These are phyloP conservation scores for Brachycybe producta DNA, from an alignment of 2,888 invertebrate species.

Conservation along the genomic window DNA sequence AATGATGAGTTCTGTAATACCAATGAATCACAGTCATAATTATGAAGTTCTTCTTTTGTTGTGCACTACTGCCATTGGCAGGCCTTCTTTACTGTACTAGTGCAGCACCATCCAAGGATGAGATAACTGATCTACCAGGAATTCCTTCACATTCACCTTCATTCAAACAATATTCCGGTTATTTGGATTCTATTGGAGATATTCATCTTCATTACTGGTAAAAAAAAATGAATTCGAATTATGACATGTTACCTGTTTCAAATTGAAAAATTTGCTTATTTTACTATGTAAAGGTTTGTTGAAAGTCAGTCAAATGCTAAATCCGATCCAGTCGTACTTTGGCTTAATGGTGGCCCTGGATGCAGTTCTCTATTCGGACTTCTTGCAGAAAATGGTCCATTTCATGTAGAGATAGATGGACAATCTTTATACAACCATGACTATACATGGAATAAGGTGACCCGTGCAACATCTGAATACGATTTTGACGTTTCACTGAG, in stretches of 20 bases:
- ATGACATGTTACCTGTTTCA: no score
- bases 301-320: conserved; percentile 30
- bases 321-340: conserved; percentile 33
- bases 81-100: no score
- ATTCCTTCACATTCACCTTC: conserved; percentile 27
- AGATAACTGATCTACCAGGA: conserved; percentile 32
- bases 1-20: no score
- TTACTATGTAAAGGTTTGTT: no score
- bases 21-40: no score
- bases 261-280: no score
- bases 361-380: conserved; percentile 26
- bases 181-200: conserved; percentile 30
- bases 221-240: no score
- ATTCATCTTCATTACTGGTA: conserved; percentile 27
- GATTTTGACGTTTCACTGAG: background rate
- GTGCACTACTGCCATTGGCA: no score
- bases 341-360: conserved; percentile 33
- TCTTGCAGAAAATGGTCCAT: conserved; percentile 31
- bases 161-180: conserved; percentile 36
- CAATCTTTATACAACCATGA: conserved; percentile 22
- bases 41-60: no score
- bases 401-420: conserved; percentile 24
- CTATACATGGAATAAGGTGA: conserved; percentile 26
- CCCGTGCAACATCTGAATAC: no score
- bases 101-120: conserved; percentile 25